Conservation (phyloP, 2,113 vertebrate genomes). For the Paedocypris sp. region DNA sequence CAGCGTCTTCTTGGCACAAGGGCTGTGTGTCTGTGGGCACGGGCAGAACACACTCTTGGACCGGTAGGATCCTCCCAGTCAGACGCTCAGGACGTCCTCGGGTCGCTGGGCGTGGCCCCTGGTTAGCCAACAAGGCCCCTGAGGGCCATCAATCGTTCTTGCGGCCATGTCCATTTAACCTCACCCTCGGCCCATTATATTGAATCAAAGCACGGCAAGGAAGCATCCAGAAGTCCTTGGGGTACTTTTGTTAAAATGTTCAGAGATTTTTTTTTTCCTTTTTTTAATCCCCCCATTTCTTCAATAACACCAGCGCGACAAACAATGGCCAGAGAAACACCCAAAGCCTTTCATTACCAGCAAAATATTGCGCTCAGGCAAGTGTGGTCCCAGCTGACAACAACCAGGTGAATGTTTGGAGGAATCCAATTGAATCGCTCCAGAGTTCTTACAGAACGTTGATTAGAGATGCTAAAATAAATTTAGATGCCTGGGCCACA, state of each 20-base stretch:
- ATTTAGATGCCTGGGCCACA: too few species aligned
- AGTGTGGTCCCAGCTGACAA: conserved; percentile 42
- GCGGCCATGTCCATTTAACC: conserved; percentile 55
- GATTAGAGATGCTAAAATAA: too few species aligned
- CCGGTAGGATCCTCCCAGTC: conserved; percentile 40
- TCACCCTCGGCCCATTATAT: conserved; percentile 55
- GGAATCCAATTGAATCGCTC: too few species aligned
- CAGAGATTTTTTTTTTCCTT: conserved; percentile 61
- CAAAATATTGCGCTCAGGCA: conserved; percentile 27
- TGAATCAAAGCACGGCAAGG: conserved; percentile 68
- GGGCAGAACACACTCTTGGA: conserved; percentile 41
- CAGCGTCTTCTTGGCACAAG: conserved; percentile 58
- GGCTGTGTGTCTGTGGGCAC: conserved; percentile 41
- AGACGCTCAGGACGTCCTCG: conserved; percentile 26
- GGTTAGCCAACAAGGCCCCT: conserved; percentile 54
- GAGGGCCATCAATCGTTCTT: conserved; percentile 57
- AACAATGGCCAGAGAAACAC: conserved; percentile 58
- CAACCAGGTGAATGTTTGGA: conserved; percentile 40
- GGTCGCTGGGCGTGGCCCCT: conserved; percentile 50
- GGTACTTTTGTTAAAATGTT: conserved; percentile 67
- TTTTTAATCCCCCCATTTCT: too few species aligned
- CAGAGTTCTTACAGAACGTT: too few species aligned
- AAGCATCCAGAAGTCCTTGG: conserved; percentile 70
- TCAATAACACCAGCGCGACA: conserved; percentile 57
- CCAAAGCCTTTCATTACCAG: conserved; percentile 55